Evolutionary conservation across 2,113 vertebrate genomes (phyloP).

Genomic region (Tachycineta bicolor): DNA sequence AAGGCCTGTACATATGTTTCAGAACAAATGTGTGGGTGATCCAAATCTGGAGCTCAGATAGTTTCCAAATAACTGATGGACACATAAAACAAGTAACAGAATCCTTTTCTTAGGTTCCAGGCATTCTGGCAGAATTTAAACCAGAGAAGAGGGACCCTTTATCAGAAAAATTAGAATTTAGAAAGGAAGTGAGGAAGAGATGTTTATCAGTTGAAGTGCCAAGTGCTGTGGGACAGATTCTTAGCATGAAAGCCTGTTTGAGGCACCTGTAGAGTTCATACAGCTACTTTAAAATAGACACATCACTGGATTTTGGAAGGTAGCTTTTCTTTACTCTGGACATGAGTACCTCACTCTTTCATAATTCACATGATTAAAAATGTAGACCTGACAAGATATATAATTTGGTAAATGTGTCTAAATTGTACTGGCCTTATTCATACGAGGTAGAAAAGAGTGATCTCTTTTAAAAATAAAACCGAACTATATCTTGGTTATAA

Average conservation of each 20-base stretch:
- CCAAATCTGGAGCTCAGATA: constrained; percentile 23
- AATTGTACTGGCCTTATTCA: background rate
- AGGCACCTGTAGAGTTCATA: background rate
- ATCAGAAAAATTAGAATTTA: background rate
- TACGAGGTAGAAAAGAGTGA: background rate
- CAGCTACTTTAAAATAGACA: background rate
- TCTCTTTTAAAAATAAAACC: background rate
- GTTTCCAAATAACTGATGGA: constrained; percentile 1
- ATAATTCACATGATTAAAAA: background rate
- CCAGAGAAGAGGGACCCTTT: background rate
- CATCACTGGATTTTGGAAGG: background rate
- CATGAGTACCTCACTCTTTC: background rate
- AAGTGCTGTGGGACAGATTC: background rate
- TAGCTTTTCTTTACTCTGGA: background rate
- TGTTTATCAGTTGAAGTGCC: background rate
- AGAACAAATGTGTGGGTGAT: constrained; percentile 42
- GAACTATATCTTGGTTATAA: background rate
- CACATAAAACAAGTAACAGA: background rate
- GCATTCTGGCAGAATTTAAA: background rate
- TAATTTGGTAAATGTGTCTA: background rate
- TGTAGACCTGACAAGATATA: background rate
- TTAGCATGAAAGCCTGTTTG: background rate
- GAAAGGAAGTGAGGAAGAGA: background rate
- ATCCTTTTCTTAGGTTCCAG: background rate
- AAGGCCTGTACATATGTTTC: constrained; percentile 13